phyloP scores from a whole-genome alignment of 2,888 invertebrate genomes.

The Anorthoa munda region DNA sequence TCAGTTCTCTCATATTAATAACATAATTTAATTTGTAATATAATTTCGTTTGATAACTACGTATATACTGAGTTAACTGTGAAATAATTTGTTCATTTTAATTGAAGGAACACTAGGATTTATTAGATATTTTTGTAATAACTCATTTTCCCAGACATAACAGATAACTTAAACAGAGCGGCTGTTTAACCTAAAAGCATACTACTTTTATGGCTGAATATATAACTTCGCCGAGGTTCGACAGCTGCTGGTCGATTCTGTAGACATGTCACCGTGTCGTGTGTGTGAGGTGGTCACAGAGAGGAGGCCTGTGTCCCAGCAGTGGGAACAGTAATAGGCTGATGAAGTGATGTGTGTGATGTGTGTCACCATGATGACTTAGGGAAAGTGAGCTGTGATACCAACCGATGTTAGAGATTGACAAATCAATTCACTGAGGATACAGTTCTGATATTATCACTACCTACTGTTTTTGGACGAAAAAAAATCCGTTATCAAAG shows the following conservation, averaged over 20 bases:
- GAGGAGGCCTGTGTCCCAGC: too few relatives aligned
- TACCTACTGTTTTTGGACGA: background rate
- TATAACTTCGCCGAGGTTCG: background rate
- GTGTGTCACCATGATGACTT: background rate
- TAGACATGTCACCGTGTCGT: too few relatives aligned
- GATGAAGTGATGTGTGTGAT: too few relatives aligned
- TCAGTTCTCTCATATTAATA: background rate
- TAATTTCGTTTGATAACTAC: background rate
- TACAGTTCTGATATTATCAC: too few relatives aligned
- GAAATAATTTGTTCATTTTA: background rate
- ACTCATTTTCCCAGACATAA: background rate
- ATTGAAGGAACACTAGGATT: background rate
- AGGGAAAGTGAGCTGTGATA: too few relatives aligned
- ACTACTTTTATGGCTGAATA: background rate
- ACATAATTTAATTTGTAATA: background rate
- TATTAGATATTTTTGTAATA: background rate
- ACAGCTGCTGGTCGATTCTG: background rate
- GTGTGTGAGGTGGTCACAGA: too few relatives aligned
- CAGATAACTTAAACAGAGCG: background rate
- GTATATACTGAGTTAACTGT: background rate
- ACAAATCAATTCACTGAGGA: too few relatives aligned
- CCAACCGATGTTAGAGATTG: too few relatives aligned
- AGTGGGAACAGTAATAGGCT: too few relatives aligned
- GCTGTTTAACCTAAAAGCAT: conserved; percentile 16
- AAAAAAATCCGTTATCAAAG: conserved; percentile 34